Base-by-base conservation (phyloP, 2,797 vertebrate species). In the Acanthurus tractus region DNA sequence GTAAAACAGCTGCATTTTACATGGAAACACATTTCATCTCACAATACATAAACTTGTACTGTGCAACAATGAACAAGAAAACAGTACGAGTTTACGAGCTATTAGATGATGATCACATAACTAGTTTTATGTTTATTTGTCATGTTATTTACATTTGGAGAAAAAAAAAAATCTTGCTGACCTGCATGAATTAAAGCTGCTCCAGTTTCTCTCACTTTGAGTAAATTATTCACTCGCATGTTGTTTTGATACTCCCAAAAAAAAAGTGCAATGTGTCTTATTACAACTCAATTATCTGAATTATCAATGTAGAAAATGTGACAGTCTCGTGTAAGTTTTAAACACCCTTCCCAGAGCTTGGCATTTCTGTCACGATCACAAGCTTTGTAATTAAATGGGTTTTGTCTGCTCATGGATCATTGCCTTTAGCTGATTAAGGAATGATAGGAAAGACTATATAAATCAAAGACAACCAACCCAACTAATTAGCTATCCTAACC, bases 381-480 rank as follows among this genome's bases (percentile, higher is more conserved):
- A 72, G 77, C 79, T 70, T 85, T 79, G 86, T 95, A 94, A 95
- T 95, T 94, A 94, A 93, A 93, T 72, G 73, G 87, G 83, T 81
- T 86, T 88, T 90, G 90, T 90, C 87, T 85, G 67, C 86, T 57
- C 84, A 90, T 73, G 90, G 92, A 92, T 93, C 92, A 85, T 90
- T 92, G 92, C 88, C 89, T 89, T 83, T 80, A 86, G 86, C 88
- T 91, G 92, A 95, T 94, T 93, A 93, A 93, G 63, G 85, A 89
- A 87, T 88, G 86, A 94, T 92, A 86, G 86, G 82, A 88, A 82
- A 83, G 88, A 83, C 90, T 87, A 78, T 86, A 91, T 94, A 92
- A 93, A 95, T 95, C 93, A 95, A 93, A 93, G 90, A 93, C 89
- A 90, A 93, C 85, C 93, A 93, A 93, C 88, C 87, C 85, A 76